Evolutionary conservation across 2,888 invertebrate genomes (phyloP).

Genomic region (Diarsia mendica): DNA sequence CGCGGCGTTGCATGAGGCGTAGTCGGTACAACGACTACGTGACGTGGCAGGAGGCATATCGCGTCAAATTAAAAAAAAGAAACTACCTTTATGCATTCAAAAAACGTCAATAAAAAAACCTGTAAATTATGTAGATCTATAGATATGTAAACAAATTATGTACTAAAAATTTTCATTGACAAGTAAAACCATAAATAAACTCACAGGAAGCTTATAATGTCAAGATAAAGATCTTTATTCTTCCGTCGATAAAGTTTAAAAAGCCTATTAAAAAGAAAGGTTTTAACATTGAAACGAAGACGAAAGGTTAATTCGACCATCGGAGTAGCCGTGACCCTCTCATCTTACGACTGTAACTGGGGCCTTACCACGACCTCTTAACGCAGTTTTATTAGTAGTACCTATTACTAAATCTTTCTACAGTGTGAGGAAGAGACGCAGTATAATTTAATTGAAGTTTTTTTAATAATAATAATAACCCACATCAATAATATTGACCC

Average conservation of each 20-base stretch:
- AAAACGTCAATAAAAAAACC: not conserved
- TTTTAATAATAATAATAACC: no score
- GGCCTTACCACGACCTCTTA: slow-evolving; percentile 5
- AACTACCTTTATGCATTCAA: not conserved
- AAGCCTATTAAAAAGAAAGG: slow-evolving; percentile 41
- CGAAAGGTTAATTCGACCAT: slow-evolving; percentile 36
- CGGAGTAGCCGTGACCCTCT: slow-evolving; percentile 28
- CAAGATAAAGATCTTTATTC: slow-evolving; percentile 12
- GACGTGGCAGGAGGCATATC: not conserved
- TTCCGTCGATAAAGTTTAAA: slow-evolving; percentile 21
- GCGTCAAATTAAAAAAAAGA: no score
- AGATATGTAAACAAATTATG: not conserved
- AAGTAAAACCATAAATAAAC: not conserved
- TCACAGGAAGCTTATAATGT: slow-evolving; percentile 26
- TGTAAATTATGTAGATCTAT: not conserved
- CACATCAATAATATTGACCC: no score
- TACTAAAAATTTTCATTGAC: not conserved
- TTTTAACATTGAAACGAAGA: slow-evolving; percentile 25
- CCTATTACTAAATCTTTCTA: not conserved
- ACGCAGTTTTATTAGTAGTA: not conserved
- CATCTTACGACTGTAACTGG: slow-evolving; percentile 18
- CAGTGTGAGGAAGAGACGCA: not conserved
- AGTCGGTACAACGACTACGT: not conserved
- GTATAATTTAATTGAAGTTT: not conserved
- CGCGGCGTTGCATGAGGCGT: not conserved